phyloP scores from a whole-genome alignment of 2,888 invertebrate species.

The Megastigmus dorsalis region DNA sequence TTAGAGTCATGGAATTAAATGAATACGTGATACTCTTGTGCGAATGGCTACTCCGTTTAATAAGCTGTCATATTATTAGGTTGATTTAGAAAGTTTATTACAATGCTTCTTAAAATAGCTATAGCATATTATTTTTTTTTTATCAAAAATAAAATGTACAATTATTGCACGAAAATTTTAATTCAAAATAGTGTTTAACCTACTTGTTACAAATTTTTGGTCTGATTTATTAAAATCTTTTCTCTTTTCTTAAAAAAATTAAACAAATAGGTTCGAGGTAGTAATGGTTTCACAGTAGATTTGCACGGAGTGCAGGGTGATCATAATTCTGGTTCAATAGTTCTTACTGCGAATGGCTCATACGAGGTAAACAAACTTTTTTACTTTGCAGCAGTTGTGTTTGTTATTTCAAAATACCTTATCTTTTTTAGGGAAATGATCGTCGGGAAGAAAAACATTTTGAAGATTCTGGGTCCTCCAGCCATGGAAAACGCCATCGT shows the following conservation, averaged over 20 bases:
- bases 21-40: too few species aligned
- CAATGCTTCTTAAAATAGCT: too few species aligned
- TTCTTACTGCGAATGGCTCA: conserved; percentile 64
- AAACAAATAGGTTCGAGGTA: conserved; percentile 63
- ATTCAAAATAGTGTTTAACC: too few species aligned
- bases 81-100: too few species aligned
- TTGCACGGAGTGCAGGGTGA: conserved; percentile 68
- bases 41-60: too few species aligned
- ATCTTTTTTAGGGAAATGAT: conserved; percentile 62
- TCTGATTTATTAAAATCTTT: background rate
- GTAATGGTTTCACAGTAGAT: conserved; percentile 66
- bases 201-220: background rate
- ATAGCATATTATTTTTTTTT: too few species aligned
- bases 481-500: conserved; percentile 76
- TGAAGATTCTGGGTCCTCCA: conserved; percentile 75
- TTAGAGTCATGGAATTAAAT: too few species aligned
- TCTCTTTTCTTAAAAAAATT: background rate
- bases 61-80: too few species aligned
- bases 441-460: conserved; percentile 71
- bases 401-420: conserved; percentile 19
- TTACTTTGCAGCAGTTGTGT: background rate
- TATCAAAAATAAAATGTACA: too few species aligned
- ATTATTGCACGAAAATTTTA: too few species aligned
- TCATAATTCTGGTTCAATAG: conserved; percentile 66
- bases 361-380: conserved; percentile 62